A percentile compares a stretch with the other conserved stretches of the same genome.
Evolutionary conservation across 2,888 invertebrate genomes (phyloP).

Genomic region (Brassicogethes aeneus): DNA sequence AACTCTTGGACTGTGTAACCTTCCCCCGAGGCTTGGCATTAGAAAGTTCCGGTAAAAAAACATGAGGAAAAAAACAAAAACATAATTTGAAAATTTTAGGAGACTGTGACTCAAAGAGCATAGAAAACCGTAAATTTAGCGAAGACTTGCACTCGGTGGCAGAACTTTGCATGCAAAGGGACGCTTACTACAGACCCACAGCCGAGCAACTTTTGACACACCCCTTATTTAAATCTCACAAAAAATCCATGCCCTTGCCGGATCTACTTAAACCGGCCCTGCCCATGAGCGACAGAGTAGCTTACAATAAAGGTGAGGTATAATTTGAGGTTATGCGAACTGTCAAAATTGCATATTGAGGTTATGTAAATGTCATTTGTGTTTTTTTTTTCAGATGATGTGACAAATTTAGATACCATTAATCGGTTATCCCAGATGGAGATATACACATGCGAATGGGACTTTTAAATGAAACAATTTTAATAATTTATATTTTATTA

Average conservation of each 20-base stretch:
- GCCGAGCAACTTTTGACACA: conserved; percentile 62
- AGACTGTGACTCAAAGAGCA: conserved; percentile 31
- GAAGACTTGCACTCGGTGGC: conserved; percentile 71
- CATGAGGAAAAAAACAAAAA: no score
- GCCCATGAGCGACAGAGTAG: conserved; percentile 52
- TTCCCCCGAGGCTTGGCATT: conserved; percentile 45
- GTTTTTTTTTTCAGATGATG: conserved; percentile 47
- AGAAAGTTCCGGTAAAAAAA: conserved; percentile 32
- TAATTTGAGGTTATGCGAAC: no score
- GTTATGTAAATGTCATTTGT: not conserved
- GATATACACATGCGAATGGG: conserved; percentile 57
- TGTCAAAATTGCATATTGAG: no score
- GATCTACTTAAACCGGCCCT: conserved; percentile 60
- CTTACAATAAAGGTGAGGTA: conserved; percentile 43
- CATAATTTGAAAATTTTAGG: no score
- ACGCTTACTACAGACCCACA: conserved; percentile 60
- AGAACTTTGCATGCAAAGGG: conserved; percentile 61
- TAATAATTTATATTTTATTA: not conserved
- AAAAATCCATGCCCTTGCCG: conserved; percentile 51
- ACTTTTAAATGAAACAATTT: conserved; percentile 39
- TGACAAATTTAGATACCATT: conserved; percentile 50
- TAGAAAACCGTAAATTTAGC: conserved; percentile 57
- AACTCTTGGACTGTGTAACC: conserved; percentile 64
- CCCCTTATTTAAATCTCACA: conserved; percentile 66
- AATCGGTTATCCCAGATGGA: conserved; percentile 53